phyloP scores from a whole-genome alignment of 2,113 vertebrate species.

The Melozone crissalis region DNA sequence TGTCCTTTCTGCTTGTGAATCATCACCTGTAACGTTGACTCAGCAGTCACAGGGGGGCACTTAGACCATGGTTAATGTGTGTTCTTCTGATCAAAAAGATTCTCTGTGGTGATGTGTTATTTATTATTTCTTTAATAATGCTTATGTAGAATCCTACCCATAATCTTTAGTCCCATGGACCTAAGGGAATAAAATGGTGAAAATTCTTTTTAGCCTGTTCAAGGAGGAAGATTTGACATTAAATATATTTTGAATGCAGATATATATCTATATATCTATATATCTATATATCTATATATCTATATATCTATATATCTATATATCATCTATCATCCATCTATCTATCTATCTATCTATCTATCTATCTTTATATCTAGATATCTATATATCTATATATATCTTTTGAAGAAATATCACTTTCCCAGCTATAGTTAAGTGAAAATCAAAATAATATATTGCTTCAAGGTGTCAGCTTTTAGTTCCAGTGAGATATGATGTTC shows the following conservation, averaged over 20 bases:
- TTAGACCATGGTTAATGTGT: background rate
- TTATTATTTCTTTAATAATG: background rate
- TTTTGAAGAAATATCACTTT: background rate
- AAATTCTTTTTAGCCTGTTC: background rate
- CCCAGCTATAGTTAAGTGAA: background rate
- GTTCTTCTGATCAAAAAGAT: background rate
- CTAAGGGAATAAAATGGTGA: background rate
- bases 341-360: too few relatives aligned
- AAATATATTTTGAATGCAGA: background rate
- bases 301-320: too few relatives aligned
- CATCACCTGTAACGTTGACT: conserved; percentile 20
- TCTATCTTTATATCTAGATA: too few relatives aligned
- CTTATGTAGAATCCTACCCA: background rate
- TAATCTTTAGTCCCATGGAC: background rate
- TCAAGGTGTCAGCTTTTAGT: background rate
- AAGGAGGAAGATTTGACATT: background rate
- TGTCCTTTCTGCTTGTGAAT: background rate
- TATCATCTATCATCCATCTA: too few relatives aligned
- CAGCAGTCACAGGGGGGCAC: background rate
- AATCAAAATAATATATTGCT: background rate
- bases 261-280: too few relatives aligned
- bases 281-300: too few relatives aligned
- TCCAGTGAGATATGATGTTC: background rate
- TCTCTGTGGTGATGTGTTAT: background rate
- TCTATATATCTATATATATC: too few relatives aligned